Conservation (phyloP, 1,140 invertebrate species). For the Capitella teleta region DNA sequence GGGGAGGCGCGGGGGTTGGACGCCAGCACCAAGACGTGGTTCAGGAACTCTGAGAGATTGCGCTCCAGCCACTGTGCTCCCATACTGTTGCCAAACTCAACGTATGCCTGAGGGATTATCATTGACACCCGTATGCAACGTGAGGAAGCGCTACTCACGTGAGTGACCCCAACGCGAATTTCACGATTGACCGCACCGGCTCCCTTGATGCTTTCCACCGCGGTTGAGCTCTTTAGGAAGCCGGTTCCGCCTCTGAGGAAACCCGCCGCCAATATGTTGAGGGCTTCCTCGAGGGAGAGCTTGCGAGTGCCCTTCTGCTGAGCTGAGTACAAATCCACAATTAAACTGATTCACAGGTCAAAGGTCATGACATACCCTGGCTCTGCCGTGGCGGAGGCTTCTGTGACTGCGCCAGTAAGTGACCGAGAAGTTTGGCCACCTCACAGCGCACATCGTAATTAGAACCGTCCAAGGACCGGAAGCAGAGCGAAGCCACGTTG, state of each 20-base stretch:
- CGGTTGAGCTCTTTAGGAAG: slow-evolving; percentile 72
- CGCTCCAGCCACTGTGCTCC: slow-evolving; percentile 88
- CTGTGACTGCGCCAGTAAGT: slow-evolving; percentile 73
- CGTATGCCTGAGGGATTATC: slow-evolving; percentile 62
- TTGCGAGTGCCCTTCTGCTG: not conserved
- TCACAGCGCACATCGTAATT: slow-evolving; percentile 89
- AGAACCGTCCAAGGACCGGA: slow-evolving; percentile 82
- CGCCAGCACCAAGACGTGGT: slow-evolving; percentile 82
- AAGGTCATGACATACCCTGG: not conserved
- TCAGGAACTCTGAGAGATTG: slow-evolving; percentile 71
- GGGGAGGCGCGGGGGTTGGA: slow-evolving; percentile 79
- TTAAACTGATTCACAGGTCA: not conserved
- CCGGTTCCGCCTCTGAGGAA: slow-evolving; percentile 88
- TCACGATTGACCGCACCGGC: slow-evolving; percentile 82
- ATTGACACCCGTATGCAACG: not conserved
- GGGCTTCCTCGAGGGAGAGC: slow-evolving; percentile 84
- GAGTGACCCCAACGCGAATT: slow-evolving; percentile 71
- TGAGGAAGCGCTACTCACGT: slow-evolving; percentile 40
- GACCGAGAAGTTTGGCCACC: slow-evolving; percentile 79
- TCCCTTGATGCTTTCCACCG: slow-evolving; percentile 91
- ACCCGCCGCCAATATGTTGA: slow-evolving; percentile 84
- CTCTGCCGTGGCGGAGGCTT: slow-evolving; percentile 23
- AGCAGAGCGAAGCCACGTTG: slow-evolving; percentile 74
- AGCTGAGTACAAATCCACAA: not conserved
- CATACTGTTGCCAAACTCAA: slow-evolving; percentile 81